These are phyloP conservation scores for Panonychus citri DNA, from an alignment of 1,140 invertebrate species.

Conservation along the genomic window DNA sequence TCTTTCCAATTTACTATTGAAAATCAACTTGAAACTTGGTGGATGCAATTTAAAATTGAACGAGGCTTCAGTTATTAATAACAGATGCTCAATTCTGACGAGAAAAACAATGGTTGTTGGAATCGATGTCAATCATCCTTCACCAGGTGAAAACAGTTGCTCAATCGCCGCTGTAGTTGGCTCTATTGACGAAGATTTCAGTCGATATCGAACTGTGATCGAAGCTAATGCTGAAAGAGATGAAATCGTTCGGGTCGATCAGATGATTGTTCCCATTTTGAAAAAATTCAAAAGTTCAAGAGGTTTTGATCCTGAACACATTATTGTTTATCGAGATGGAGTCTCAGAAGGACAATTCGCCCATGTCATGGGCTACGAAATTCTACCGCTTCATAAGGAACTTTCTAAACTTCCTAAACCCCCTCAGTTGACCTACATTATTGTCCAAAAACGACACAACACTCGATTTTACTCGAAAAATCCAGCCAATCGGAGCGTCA, in stretches of 20 bases:
- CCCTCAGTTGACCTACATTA: conserved; percentile 5
- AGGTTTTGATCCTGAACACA: conserved; percentile 30
- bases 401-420: not conserved
- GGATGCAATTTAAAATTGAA: conserved; percentile 37
- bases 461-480: conserved; percentile 6
- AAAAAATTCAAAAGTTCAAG: conserved; percentile 23
- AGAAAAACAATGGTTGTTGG: conserved; percentile 1
- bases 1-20: conserved; percentile 45
- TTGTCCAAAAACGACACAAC: conserved; percentile 12
- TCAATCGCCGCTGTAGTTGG: not conserved
- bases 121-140: not conserved
- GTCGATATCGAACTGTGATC: not conserved
- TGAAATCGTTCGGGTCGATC: conserved; percentile 20
- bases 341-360: conserved; percentile 38
- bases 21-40: conserved; percentile 61
- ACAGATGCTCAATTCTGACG: conserved; percentile 17
- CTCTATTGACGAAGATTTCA: not conserved
- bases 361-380: not conserved
- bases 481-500: no score
- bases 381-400: not conserved
- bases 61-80: no score
- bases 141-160: not conserved
- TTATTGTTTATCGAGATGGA: conserved; percentile 61
- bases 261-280: conserved; percentile 35
- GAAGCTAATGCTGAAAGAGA: conserved; percentile 7